These are phyloP conservation scores for Eudasyphora cyanicolor DNA, from an alignment of 2,888 invertebrate species.

Conservation along the genomic window DNA sequence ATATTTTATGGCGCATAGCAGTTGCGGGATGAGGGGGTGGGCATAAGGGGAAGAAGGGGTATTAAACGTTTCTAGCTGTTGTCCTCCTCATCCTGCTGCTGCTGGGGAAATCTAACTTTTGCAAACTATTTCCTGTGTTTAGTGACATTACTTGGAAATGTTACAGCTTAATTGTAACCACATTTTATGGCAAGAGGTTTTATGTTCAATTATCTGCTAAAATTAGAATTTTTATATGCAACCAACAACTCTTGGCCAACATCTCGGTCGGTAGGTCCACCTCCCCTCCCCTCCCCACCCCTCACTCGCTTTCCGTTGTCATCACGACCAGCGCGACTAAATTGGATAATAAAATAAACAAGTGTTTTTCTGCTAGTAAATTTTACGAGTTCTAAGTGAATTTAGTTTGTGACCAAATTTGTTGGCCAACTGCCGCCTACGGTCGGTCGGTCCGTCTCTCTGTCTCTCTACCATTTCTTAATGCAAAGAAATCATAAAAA, in stretches of 20 bases:
- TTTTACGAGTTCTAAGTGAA: slow-evolving; percentile 16
- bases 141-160: slow-evolving; percentile 37
- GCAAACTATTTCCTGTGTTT: slow-evolving; percentile 18
- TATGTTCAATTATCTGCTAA: slow-evolving; percentile 44
- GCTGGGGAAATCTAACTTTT: slow-evolving; percentile 12
- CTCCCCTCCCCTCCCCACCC: not conserved
- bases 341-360: slow-evolving; percentile 31
- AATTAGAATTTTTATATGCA: slow-evolving; percentile 38
- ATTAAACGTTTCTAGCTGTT: slow-evolving; percentile 6
- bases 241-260: not conserved
- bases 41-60: not conserved
- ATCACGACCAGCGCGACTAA: not conserved
- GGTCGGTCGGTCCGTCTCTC: too few relatives aligned
- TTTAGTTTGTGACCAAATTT: not conserved
- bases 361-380: slow-evolving; percentile 10
- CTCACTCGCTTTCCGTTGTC: not conserved
- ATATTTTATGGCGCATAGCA: slow-evolving; percentile 10
- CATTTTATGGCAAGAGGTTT: slow-evolving; percentile 29
- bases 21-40: not conserved
- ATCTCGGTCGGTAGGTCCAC: not conserved
- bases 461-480: too few relatives aligned
- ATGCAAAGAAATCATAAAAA: not conserved
- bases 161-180: slow-evolving; percentile 56
- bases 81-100: not conserved
- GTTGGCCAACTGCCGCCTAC: not conserved